Evolutionary conservation across 2,113 vertebrate species (phyloP), one percentile per base, ranked within the genome.

Genomic region (Gavialis gangeticus): DNA sequence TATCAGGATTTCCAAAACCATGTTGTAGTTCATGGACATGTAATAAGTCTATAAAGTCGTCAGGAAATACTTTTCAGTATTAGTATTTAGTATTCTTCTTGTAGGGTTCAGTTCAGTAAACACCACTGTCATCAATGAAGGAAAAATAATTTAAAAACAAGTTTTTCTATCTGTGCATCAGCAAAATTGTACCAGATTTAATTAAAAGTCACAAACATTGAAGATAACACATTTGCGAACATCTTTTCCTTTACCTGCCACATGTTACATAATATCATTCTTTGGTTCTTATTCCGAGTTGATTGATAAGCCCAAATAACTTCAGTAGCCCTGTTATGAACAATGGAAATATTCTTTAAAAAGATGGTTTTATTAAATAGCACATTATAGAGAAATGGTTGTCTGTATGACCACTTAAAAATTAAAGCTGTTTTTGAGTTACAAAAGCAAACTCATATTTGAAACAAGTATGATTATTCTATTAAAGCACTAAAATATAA

Each of bases 391-490:
- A 57, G 46, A 85, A 90, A 94, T 85, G 82, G 12, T 57, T 84
- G 67, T 12, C 27, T 75, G 64, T 60, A 22, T 0, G 1, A 46
- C 37, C 85, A 75, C 62, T 83, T 64, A 79, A 84, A 71, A 71
- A 19, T 89, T 83, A 82, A 89, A 93, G 9, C 75, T 90, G 57
- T 73, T 22, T 91, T 87, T 81, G 60, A 86, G 54, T 78, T 89
- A n/a, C 92, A 71, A 91, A 60, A 84, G 27, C 6, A 62, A 12
- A 1, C 0, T 95, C 59, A 87, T 67, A 85, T 71, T 12, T 67
- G 59, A 84, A 86, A 77, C n/a, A 92, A 66, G 71, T 83, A 56
- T 56, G 57, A 60, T 91, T 91, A 19, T 83, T 92, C 79, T 90
- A 91, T 79, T 63, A 78, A 88, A 84, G 34, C 25, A 86, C 19